Conservation (phyloP, 1,140 invertebrate species). For the Metopolophium dirhodum region DNA sequence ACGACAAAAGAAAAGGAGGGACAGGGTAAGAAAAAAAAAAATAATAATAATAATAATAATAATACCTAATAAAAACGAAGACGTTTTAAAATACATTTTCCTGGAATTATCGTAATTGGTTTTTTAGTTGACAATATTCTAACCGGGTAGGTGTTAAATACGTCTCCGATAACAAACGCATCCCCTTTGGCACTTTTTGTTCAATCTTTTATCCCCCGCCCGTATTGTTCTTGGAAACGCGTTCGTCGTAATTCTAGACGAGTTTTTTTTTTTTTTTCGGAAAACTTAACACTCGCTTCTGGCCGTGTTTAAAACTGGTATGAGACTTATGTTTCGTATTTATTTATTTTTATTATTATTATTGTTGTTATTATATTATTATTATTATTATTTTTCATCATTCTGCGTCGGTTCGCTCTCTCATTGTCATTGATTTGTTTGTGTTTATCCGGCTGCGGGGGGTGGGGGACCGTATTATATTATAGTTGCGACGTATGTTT, state of each 20-base stretch:
- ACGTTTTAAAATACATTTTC: constrained; percentile 56
- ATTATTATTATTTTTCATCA: not conserved
- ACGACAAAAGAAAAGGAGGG: not conserved
- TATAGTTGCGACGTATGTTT: not conserved
- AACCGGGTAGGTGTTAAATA: constrained; percentile 52
- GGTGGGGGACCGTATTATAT: not conserved
- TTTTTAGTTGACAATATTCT: constrained; percentile 42
- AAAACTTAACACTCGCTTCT: constrained; percentile 44
- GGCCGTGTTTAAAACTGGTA: constrained; percentile 39
- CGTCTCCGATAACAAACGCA: constrained; percentile 54
- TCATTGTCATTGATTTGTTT: constrained; percentile 40
- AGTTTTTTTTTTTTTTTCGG: constrained; percentile 20
- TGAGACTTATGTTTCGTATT: not conserved
- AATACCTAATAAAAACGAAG: not conserved
- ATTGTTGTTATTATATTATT: not conserved
- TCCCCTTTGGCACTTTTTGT: constrained; percentile 46
- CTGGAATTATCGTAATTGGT: constrained; percentile 55
- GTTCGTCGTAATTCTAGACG: constrained; percentile 49
- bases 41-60: constrained; percentile 10
- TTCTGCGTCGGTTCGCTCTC: not conserved
- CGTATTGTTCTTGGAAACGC: constrained; percentile 44
- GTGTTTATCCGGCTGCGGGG: not conserved
- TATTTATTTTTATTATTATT: not conserved
- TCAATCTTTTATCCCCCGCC: constrained; percentile 40
- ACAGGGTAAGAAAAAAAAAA: not conserved